phyloP scores from a whole-genome alignment of 2,797 vertebrate species.

The Sebastes iracundus region DNA sequence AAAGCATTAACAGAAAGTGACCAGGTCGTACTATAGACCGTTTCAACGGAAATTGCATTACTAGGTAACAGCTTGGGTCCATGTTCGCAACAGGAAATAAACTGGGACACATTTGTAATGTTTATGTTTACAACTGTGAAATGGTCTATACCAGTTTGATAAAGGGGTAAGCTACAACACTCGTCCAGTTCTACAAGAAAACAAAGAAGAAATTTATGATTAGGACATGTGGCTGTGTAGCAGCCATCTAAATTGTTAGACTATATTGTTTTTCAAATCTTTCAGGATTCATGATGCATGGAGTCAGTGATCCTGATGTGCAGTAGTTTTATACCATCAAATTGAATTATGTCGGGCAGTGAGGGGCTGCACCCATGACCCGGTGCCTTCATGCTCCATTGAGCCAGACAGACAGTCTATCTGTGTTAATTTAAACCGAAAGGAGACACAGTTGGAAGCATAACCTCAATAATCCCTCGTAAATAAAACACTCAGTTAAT shows the following conservation, averaged over 20 bases:
- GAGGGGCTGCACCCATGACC: neutral
- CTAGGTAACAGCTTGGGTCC: too few relatives aligned
- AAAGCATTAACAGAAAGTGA: neutral
- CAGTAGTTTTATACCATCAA: conserved; percentile 4
- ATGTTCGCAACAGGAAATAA: neutral
- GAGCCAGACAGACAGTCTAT: neutral
- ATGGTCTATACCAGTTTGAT: neutral
- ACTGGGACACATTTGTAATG: too few relatives aligned
- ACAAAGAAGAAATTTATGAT: neutral
- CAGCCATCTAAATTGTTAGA: neutral
- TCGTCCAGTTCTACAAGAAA: neutral
- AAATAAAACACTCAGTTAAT: neutral
- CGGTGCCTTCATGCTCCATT: neutral
- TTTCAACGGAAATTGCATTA: too few relatives aligned
- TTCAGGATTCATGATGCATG: neutral
- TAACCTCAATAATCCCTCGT: neutral
- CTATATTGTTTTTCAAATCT: neutral
- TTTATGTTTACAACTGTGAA: neutral
- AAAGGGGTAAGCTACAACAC: neutral
- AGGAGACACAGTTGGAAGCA: neutral
- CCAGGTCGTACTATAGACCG: neutral
- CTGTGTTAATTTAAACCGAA: conserved; percentile 6
- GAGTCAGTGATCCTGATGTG: neutral
- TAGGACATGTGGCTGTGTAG: neutral
- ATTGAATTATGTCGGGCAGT: neutral